These are phyloP conservation scores for Drosophila nigrodunni DNA, from an alignment of 1,140 invertebrate species.

Conservation along the genomic window DNA sequence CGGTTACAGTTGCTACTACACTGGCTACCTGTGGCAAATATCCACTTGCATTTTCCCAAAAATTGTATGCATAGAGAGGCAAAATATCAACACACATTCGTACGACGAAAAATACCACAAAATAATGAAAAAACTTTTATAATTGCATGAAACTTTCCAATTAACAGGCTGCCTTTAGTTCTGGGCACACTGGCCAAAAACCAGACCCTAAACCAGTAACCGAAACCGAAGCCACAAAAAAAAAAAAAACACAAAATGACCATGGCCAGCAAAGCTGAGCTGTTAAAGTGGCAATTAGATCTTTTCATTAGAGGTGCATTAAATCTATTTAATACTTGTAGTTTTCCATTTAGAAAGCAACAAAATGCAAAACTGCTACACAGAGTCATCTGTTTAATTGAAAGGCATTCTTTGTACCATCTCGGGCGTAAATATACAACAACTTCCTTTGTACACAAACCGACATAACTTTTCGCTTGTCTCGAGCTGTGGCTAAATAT, in stretches of 20 bases:
- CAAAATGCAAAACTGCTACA: constrained; percentile 19
- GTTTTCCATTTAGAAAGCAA: constrained; percentile 6
- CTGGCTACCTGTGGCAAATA: constrained; percentile 52
- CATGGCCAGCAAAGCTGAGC: constrained; percentile 17
- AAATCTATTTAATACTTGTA: constrained; percentile 44
- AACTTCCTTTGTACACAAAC: constrained; percentile 70
- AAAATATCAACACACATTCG: constrained; percentile 64
- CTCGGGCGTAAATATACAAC: constrained; percentile 77
- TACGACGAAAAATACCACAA: constrained; percentile 57
- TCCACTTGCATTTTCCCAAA: constrained; percentile 61
- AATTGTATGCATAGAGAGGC: constrained; percentile 67
- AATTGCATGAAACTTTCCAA: constrained; percentile 82
- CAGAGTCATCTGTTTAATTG: constrained; percentile 71
- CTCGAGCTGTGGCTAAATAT: constrained; percentile 55
- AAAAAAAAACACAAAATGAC: neutral
- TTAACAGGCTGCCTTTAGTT: constrained; percentile 78
- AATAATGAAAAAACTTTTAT: constrained; percentile 83
- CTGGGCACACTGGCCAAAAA: constrained; percentile 42
- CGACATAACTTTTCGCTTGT: constrained; percentile 58
- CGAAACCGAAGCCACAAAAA: constrained; percentile 20
- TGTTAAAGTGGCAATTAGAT: constrained; percentile 68
- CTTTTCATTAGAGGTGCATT: constrained; percentile 60
- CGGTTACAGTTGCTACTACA: constrained; percentile 68
- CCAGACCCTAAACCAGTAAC: constrained; percentile 19
- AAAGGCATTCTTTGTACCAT: constrained; percentile 72